A percentile compares a stretch with the other conserved stretches of the same genome.
phyloP scores from a whole-genome alignment of 2,888 invertebrate species.

The Mythimna vitellina region DNA sequence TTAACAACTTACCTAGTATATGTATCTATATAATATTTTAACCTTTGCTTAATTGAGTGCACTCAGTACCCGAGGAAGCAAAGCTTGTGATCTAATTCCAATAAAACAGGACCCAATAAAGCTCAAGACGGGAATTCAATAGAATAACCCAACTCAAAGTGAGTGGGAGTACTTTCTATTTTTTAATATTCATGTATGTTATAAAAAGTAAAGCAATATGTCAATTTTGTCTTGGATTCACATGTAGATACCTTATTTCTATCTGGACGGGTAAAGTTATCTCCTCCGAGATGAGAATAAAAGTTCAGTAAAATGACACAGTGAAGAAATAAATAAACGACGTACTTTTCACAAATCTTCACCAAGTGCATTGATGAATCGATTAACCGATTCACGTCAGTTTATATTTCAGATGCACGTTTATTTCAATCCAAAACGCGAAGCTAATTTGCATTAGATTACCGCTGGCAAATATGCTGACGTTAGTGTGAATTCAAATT shows the following conservation, averaged over 20 bases:
- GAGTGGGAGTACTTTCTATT: too few species aligned
- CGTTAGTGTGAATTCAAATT: neutral
- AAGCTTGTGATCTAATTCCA: neutral
- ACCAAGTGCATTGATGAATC: neutral
- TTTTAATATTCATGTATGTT: too few species aligned
- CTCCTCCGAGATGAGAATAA: neutral
- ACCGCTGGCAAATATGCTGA: slow-evolving; percentile 3
- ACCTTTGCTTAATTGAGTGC: neutral
- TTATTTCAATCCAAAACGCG: neutral
- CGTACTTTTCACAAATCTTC: neutral
- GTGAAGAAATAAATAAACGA: neutral
- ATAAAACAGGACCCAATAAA: neutral
- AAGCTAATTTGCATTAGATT: slow-evolving; percentile 8
- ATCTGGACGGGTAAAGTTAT: too few species aligned
- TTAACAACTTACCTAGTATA: too few species aligned
- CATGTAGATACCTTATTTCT: too few species aligned
- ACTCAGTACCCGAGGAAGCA: neutral
- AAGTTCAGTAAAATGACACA: neutral
- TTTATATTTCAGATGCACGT: too few species aligned
- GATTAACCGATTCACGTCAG: neutral
- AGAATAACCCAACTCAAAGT: neutral
- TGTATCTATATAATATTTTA: too few species aligned
- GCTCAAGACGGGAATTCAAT: neutral
- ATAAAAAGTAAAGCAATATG: too few species aligned
- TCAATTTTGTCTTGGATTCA: too few species aligned